phyloP scores from a whole-genome alignment of 2,888 invertebrate species.

The Epistrophella euchroma region DNA sequence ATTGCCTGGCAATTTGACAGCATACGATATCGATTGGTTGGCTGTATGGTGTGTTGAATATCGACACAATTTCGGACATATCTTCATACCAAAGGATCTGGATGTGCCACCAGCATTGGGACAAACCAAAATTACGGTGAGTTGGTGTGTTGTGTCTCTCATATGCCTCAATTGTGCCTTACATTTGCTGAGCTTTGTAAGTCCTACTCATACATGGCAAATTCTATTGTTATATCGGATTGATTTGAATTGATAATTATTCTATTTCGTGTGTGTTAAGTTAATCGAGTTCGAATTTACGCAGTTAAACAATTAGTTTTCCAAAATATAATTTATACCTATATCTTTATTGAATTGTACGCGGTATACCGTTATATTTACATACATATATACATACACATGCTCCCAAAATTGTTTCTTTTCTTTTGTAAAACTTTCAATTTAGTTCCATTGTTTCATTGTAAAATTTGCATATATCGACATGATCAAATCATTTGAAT shows the following conservation, averaged over 20 bases:
- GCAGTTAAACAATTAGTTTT: constrained; percentile 46
- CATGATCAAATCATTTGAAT: constrained; percentile 72
- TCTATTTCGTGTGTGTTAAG: constrained; percentile 24
- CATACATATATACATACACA: background rate
- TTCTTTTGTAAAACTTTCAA: constrained; percentile 12
- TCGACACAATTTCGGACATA: constrained; percentile 95
- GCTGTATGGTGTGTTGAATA: constrained; percentile 96
- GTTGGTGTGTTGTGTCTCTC: constrained; percentile 78
- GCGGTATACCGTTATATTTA: constrained; percentile 5
- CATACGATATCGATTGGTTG: constrained; percentile 96
- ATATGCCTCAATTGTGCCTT: background rate
- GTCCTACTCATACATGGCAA: background rate
- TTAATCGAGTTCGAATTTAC: constrained; percentile 36
- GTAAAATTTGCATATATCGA: constrained; percentile 70
- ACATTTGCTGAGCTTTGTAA: background rate
- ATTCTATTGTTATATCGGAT: constrained; percentile 28
- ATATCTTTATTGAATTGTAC: background rate
- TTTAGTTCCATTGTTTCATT: constrained; percentile 69
- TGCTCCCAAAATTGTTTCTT: background rate
- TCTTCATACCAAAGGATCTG: constrained; percentile 92
- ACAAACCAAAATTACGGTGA: constrained; percentile 95
- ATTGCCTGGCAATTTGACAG: constrained; percentile 92
- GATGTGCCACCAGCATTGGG: constrained; percentile 96
- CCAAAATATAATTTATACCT: constrained; percentile 3
- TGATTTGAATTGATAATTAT: constrained; percentile 43